Base-by-base conservation (phyloP, 1,140 invertebrate genomes). In the Bombus waltoni region DNA sequence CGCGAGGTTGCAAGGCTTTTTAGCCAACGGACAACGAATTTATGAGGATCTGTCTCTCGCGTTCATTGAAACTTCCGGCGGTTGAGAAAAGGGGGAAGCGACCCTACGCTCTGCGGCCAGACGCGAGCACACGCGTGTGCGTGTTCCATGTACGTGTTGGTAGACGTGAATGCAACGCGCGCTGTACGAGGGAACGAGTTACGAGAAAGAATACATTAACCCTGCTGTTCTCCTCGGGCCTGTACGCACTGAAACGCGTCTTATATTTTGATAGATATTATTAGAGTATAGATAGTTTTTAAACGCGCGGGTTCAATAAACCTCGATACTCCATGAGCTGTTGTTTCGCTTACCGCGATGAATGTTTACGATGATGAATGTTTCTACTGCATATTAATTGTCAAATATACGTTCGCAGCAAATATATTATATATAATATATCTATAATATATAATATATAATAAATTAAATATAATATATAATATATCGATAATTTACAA, bases 11-110 rank as follows among this genome's bases (percentile, higher is more conserved):
- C 44, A 44, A 28, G 59, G 89, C 81, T 88, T 92, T 92, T 91
- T 91, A 92, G 90, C 89, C 88, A 92, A 87, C 79, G 86, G 83
- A 70, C 87, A 83, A 88, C 83, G 86, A 90, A 93, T 94, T 94
- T 93, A 92, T 88, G 89, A 92, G 91, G 91, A 93, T 93, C 91
- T 83, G 92, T 94, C 92, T 93, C 92, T 92, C 88, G 91, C 86
- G 89, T 93, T 94, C 90, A 94, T 94, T 94, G 93, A 93, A 93
- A 93, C 93, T 94, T 94, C 93, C 93, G 93, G 93, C 84, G 91
- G 87, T 28, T 57, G 72, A 86, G 79, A 80, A 81, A 87, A 88
- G 71, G 88, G 87, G 88, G 90, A 87, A 90, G 87, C 83, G 79
- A 70, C 75, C 82, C 82, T 80, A 70, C 53, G 42, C 76, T 44